phyloP scores from a whole-genome alignment of 2,888 invertebrate species.

The Laothoe populi region DNA sequence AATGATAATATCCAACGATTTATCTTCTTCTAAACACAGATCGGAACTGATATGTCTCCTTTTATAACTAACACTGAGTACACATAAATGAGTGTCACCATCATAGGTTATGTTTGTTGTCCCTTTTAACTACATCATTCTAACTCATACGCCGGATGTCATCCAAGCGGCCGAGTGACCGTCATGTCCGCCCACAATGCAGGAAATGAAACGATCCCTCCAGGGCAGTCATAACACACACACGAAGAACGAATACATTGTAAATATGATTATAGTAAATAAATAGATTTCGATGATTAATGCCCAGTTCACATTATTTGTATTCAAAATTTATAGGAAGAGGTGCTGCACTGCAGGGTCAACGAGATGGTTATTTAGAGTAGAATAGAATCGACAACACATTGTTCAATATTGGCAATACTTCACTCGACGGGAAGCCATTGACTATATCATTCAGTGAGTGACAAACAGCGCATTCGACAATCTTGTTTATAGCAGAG shows the following conservation, averaged over 20 bases:
- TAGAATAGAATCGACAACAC: background rate
- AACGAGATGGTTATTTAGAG: background rate
- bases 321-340: background rate
- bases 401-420: background rate
- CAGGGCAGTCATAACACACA: background rate
- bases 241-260: no score
- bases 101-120: background rate
- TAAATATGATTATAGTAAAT: no score
- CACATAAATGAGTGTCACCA: background rate
- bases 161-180: background rate
- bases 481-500: no score
- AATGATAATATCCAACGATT: no score
- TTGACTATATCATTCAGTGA: background rate
- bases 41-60: no score
- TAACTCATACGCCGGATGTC: background rate
- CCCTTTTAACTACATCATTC: background rate
- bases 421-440: background rate
- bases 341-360: background rate
- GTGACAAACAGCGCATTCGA: no score
- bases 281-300: no score
- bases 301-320: no score
- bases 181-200: background rate
- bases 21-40: no score
- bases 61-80: no score
- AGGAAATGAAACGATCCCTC: conserved; percentile 3